Evolutionary conservation across 2,113 vertebrate genomes (phyloP).

Genomic region (Pomatostomus ruficeps): DNA sequence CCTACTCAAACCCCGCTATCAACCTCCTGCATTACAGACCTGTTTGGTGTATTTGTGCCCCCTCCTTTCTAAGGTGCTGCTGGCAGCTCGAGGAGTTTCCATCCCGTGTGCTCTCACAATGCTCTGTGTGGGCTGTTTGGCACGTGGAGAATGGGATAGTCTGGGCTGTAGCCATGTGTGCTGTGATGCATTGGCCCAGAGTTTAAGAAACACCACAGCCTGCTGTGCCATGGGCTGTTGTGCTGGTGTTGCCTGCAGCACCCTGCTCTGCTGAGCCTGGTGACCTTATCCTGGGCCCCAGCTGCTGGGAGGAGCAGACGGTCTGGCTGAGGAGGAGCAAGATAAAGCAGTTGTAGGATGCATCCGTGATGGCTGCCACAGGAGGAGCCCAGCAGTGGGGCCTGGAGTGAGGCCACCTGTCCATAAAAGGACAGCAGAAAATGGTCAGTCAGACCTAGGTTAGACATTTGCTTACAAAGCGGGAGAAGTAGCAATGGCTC

Average conservation of each 20-base stretch:
- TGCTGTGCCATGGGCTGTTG: accelerated
- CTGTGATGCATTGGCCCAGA: background rate
- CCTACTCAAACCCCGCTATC: slow-evolving; percentile 21
- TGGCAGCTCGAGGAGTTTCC: slow-evolving; percentile 31
- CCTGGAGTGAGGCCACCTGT: background rate
- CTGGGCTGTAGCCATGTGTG: background rate
- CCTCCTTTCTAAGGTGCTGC: slow-evolving; percentile 41
- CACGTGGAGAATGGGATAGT: background rate
- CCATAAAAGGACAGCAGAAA: background rate
- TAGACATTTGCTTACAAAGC: background rate
- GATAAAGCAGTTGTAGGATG: background rate
- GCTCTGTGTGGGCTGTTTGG: background rate
- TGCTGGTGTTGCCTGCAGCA: background rate
- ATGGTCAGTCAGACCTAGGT: background rate
- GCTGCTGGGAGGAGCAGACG: background rate
- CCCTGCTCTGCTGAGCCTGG: background rate
- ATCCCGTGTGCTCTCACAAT: background rate
- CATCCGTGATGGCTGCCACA: background rate
- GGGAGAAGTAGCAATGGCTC: background rate
- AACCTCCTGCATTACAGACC: slow-evolving; percentile 16
- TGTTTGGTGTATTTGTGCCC: background rate
- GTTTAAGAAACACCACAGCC: background rate
- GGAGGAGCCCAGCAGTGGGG: background rate
- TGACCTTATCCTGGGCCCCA: background rate
- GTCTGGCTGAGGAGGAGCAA: background rate